These are phyloP conservation scores for Periophthalmus magnuspinnatus DNA, from an alignment of 2,797 vertebrate genomes.

Conservation along the genomic window DNA sequence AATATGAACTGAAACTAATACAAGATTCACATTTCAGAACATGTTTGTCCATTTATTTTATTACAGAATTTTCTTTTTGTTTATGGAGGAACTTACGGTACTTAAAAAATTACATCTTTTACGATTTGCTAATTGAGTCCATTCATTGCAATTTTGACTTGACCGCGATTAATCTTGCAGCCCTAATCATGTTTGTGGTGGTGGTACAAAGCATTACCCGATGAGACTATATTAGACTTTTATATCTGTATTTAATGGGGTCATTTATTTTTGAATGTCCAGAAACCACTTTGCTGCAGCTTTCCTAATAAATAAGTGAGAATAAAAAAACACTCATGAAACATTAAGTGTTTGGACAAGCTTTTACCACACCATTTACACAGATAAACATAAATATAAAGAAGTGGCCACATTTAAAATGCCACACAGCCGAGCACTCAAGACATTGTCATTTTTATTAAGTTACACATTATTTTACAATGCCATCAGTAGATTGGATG, in stretches of 20 bases:
- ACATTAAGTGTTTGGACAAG: constrained; percentile 19
- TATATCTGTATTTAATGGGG: neutral
- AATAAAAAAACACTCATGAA: constrained; percentile 27
- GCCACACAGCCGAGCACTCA: neutral
- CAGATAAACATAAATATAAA: constrained; percentile 2
- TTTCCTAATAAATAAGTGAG: neutral
- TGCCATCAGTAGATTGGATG: neutral
- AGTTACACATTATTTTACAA: neutral
- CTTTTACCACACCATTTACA: neutral
- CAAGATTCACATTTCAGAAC: no score
- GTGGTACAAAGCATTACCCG: no score
- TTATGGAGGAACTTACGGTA: no score
- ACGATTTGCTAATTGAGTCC: no score
- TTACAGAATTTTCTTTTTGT: no score
- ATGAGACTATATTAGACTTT: neutral
- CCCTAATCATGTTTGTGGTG: neutral
- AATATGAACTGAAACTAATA: no score
- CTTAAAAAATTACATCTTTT: no score
- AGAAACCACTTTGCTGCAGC: neutral
- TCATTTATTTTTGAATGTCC: neutral
- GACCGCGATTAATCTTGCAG: no score
- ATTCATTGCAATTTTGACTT: no score
- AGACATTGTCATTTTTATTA: neutral
- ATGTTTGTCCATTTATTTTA: no score
- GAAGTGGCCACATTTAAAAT: neutral